A percentile compares a stretch with the other conserved stretches of the same genome.
These are phyloP conservation scores for Lanistes nyassanus DNA, from an alignment of 1,140 invertebrate species.

Conservation along the genomic window DNA sequence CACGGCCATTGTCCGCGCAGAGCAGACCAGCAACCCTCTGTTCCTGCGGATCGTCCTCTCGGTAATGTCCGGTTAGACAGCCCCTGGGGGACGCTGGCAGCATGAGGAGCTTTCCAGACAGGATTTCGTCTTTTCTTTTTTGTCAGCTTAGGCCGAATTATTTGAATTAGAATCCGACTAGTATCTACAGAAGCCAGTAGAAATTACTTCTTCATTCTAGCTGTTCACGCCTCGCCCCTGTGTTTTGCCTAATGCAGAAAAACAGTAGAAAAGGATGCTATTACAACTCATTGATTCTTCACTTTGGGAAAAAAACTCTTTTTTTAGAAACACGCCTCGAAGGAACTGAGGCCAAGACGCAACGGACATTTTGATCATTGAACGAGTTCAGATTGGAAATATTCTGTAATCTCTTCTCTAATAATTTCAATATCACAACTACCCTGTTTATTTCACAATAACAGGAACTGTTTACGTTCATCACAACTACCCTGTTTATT, in stretches of 20 bases:
- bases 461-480: neutral
- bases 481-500: neutral
- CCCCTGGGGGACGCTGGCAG: neutral
- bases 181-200: neutral
- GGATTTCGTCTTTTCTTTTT: neutral
- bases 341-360: too few species aligned
- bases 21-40: constrained; percentile 43
- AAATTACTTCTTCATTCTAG: too few species aligned
- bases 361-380: too few species aligned
- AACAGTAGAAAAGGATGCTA: too few species aligned
- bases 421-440: too few species aligned
- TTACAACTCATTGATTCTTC: too few species aligned
- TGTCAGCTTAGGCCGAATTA: neutral
- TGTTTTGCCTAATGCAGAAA: too few species aligned
- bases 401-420: too few species aligned
- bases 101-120: neutral
- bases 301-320: too few species aligned
- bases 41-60: constrained; percentile 43
- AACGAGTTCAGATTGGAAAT: too few species aligned
- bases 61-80: constrained; percentile 29
- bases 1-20: constrained; percentile 34
- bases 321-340: too few species aligned
- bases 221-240: too few species aligned
- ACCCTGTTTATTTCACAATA: neutral
- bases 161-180: neutral